Evolutionary conservation across 1,140 invertebrate genomes (phyloP), one percentile per base, ranked within the genome.

Genomic region (Rhagoletis zephyria): DNA sequence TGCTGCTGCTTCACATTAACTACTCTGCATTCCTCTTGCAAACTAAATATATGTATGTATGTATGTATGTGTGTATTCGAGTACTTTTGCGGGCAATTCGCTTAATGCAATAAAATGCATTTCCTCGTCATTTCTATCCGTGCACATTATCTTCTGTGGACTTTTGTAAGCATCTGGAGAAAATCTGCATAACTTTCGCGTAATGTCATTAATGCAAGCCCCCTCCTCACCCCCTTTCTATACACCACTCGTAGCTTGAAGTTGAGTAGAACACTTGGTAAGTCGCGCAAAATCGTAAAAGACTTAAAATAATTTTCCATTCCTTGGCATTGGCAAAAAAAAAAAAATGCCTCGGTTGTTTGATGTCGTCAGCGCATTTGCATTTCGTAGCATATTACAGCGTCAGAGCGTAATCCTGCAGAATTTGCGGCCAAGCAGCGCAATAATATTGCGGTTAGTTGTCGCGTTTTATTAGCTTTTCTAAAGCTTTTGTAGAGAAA

Each of bases 181-280:
- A 74, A 74, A 74, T 74, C 67, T 74, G 67, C 67, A 74, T 74
- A 48, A 74, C 67, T 45, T 74, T 74, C 67, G 67, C 67, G 10
- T 45, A 74, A 74, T 74, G 16, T 48, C 42, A 74, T 48, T 45
- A 16, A 74, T 30, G 30, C 30, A 30, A 30, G 30, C 30, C 30
- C 30, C 30, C 30, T 30, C 30, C 48, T 74, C 16, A 16, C 42
- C 42, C 14, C 12, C 42, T 40, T 48, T 16, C 42, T 5, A 0
- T 63, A 63, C 16, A 7, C 61, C 61, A 16, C 59, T 60, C 1
- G 6, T 1, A 7, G 6, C 1, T 60, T 12, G 7, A 10, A 74
- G 40, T 74, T 42, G 3, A 48, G 45, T 40, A 16, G 3, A 48
- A 14, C 10, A 16, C 42, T 3, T 42, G 12, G 30, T 3, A 9